Evolutionary conservation across 2,888 invertebrate species (phyloP).

Genomic region (Philopedon plagiatum): DNA sequence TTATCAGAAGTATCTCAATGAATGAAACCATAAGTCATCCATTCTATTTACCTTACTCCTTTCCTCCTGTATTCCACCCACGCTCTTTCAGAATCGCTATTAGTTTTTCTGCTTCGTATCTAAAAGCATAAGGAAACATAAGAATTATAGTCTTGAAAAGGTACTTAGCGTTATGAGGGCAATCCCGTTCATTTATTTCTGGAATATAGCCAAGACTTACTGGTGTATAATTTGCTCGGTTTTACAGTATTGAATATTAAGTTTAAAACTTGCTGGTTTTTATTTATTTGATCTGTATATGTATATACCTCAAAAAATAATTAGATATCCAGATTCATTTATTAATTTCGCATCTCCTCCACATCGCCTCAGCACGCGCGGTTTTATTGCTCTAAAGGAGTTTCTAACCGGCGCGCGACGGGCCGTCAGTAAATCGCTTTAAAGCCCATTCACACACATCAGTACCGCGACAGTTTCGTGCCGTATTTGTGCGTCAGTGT

Average conservation of each 20-base stretch:
- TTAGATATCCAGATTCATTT: no score
- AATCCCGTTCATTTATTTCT: slow-evolving; percentile 28
- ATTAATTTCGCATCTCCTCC: no score
- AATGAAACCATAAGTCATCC: background rate
- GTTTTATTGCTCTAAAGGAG: no score
- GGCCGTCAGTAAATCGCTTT: no score
- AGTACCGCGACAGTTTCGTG: no score
- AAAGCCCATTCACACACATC: no score
- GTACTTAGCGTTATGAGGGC: slow-evolving; percentile 25
- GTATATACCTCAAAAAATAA: no score
- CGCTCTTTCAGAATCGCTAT: slow-evolving; percentile 20
- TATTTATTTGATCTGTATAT: no score
- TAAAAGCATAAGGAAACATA: slow-evolving; percentile 28
- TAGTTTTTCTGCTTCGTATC: slow-evolving; percentile 27
- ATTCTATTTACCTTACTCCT: background rate
- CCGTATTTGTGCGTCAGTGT: no score
- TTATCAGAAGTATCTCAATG: background rate
- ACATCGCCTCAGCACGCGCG: no score
- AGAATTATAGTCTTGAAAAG: slow-evolving; percentile 28
- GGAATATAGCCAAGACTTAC: slow-evolving; percentile 14
- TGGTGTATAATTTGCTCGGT: slow-evolving; percentile 16
- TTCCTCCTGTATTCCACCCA: slow-evolving; percentile 17
- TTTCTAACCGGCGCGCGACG: no score
- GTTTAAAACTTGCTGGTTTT: background rate
- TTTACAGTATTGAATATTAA: slow-evolving; percentile 20